Evolutionary conservation across 2,113 vertebrate species (phyloP), one percentile per base, ranked within the genome.

Genomic region (Hepsetus odoe): DNA sequence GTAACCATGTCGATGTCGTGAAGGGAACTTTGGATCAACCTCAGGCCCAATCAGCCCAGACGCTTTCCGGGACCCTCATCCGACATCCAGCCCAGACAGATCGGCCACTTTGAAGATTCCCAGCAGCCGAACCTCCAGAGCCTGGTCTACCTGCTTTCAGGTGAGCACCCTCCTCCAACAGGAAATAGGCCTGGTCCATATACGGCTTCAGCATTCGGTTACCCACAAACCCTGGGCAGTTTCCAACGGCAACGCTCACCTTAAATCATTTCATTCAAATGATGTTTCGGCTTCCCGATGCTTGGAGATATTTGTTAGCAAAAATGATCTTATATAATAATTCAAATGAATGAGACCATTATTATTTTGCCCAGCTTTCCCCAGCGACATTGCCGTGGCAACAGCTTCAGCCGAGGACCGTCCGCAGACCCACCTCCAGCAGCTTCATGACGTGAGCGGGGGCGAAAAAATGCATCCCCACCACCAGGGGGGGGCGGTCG

Each of bases 391-490:
- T 2, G 92, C 93, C 0, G 94, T 97, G 80, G 96, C 95, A 32
- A 97, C 90, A 10, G 93, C 80, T 0, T 87, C 84, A 14, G 94
- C 91, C 20, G 95, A 95, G 0, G 96, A 94, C n/a, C 90, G 83
- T 6, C 96, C 92, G 0, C 91, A 92, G 73, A 98, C 93, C n/a
- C 32, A 98, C 92, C 87, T 99, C 97, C 58, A 98, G 72, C 22
- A 99, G 88, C 85, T 91, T 95, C 96, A 98, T 97, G 18, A 96
- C 81, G 0, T 98, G 94, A 64, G 97, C 96, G 12, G 97, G 96
- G 10, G 94, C 91, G 64, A 97, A 99, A 87, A 99, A 99, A 88
- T 98, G 97, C 5, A 94, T 96, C 59, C 96, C 97, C 10, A 95
- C 90, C 82, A 99, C 96, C 85, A 94, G 85, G 74, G 95, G 89